Evolutionary conservation across 2,113 vertebrate species (phyloP).

Genomic region (Campylomormyrus tamandua): DNA sequence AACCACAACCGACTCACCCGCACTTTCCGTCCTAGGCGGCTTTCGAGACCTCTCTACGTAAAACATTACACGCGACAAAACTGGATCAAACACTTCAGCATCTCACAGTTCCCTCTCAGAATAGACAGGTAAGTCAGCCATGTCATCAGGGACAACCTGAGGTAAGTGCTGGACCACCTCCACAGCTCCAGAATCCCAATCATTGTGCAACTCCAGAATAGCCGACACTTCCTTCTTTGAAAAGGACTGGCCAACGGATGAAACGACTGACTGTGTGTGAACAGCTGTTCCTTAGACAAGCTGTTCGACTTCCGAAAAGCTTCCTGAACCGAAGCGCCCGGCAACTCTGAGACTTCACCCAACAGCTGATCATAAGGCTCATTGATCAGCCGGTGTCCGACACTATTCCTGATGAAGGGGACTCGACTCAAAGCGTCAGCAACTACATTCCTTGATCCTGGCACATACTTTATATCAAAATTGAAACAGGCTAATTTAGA

Average conservation of each 20-base stretch:
- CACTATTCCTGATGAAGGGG: background rate
- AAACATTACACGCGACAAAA: too few relatives aligned
- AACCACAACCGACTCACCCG: too few relatives aligned
- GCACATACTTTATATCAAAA: background rate
- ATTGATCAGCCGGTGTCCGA: background rate
- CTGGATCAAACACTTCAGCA: too few relatives aligned
- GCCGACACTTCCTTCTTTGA: too few relatives aligned
- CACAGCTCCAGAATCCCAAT: background rate
- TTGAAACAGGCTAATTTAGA: background rate
- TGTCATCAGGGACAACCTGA: background rate
- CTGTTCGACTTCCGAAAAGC: background rate
- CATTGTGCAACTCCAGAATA: background rate
- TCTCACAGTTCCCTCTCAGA: too few relatives aligned
- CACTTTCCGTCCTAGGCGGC: too few relatives aligned
- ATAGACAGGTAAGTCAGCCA: too few relatives aligned
- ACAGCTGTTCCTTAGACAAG: background rate
- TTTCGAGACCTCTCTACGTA: too few relatives aligned
- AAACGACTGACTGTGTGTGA: background rate
- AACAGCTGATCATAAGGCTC: background rate
- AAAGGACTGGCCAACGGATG: too few relatives aligned
- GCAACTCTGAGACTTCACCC: background rate
- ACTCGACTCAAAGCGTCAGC: background rate
- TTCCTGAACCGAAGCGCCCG: background rate
- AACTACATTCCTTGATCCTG: background rate
- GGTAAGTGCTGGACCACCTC: background rate